These are phyloP conservation scores for Sinotaia quadrata DNA, from an alignment of 2,888 invertebrate species.

Conservation along the genomic window DNA sequence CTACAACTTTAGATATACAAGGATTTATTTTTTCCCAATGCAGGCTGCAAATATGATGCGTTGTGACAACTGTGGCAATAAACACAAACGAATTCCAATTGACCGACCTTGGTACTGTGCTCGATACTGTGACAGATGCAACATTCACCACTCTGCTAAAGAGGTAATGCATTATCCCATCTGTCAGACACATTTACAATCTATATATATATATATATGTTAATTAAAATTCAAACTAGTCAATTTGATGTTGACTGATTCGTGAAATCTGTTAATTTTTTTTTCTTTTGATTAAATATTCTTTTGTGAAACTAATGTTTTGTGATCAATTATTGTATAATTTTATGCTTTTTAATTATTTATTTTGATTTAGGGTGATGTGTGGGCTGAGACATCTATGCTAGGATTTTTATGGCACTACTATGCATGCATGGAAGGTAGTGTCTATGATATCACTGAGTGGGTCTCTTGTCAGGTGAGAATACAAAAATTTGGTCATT, in stretches of 20 bases:
- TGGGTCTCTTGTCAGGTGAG: slow-evolving; percentile 93
- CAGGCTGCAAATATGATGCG: slow-evolving; percentile 91
- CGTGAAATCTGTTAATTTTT: too few species aligned
- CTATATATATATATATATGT: too few species aligned
- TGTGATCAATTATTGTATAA: neutral
- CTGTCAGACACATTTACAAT: too few species aligned
- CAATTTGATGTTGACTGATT: too few species aligned
- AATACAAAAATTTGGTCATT: neutral
- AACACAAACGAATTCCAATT: slow-evolving; percentile 89
- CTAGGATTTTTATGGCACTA: slow-evolving; percentile 94
- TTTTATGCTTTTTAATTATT: too few species aligned
- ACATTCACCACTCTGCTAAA: slow-evolving; percentile 66
- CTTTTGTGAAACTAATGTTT: too few species aligned
- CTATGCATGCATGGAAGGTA: slow-evolving; percentile 96
- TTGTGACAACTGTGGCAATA: slow-evolving; percentile 93
- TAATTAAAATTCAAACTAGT: too few species aligned
- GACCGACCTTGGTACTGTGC: slow-evolving; percentile 93
- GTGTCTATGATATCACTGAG: slow-evolving; percentile 95
- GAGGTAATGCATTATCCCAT: slow-evolving; percentile 55
- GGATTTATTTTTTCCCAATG: too few species aligned
- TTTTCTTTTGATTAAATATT: too few species aligned
- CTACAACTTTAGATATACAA: too few species aligned
- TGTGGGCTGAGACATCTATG: slow-evolving; percentile 92
- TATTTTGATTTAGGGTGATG: too few species aligned
- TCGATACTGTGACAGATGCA: slow-evolving; percentile 84